Base-by-base conservation (phyloP, 2,888 invertebrate species). In the Yponomeuta malinellus region DNA sequence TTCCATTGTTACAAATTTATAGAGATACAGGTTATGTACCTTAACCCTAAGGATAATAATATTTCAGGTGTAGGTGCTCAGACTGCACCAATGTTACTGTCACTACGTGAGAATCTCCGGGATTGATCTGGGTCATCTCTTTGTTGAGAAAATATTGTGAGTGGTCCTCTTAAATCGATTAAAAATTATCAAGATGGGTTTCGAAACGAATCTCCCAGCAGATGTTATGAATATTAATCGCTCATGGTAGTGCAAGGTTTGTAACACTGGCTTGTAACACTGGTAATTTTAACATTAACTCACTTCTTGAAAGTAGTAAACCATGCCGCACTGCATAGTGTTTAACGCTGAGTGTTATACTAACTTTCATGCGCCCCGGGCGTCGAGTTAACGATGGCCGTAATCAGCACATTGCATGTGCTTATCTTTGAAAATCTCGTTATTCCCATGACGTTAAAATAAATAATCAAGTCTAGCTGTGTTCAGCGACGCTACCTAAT, bases 371-470 rank as follows among this genome's bases (percentile, higher is more conserved):
- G 68, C 43, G 70, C 70, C 70, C 37, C 12, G 23, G 63, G 70
- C 70, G 43, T n/a, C 37, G 63, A 70, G 70, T 70, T 70, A 70
- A 70, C 63, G 63, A 70, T 70, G 63, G 1, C 63, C 63, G 63
- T 70, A 70, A 70, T 70, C 70, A 70, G 70, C 23, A 63, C 63
- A 63, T 70, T 63, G 70, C 70, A 63, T 43, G 70, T 63, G 33
- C 43, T 63, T 23, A 70, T 70, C 63, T 70, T 63, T 12, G 33
- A 70, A 29, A 33, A 37, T 67, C 68, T 68, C 52, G 68, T 68
- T 68, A 68, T 68, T 68, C 68, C 48, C 29, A 68, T 68, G 68
- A 48, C 48, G 66, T 10, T 29, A 29, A 63, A 29, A 3, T 68
- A 69, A 69, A 69, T 59, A 69, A 69, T 63, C 63, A 63, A 63